Evolutionary conservation across 2,888 invertebrate genomes (phyloP).

Genomic region (Brachylomia viminalis): DNA sequence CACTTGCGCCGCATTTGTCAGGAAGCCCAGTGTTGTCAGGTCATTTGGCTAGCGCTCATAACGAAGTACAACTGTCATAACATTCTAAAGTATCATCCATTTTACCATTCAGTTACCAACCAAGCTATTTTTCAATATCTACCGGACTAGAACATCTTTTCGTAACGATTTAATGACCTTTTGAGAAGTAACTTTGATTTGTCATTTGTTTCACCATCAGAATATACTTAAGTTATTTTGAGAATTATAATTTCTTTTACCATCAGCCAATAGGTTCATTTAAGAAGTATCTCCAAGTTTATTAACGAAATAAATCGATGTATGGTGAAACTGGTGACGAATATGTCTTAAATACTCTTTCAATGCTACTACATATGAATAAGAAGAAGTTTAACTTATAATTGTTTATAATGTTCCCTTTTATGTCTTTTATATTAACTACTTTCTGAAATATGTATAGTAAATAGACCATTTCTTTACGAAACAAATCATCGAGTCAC

Average conservation of each 20-base stretch:
- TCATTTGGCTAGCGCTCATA: constrained; percentile 82
- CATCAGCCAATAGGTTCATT: neutral
- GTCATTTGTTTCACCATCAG: constrained; percentile 36
- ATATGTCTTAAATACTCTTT: constrained; percentile 13
- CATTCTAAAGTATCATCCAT: constrained; percentile 77
- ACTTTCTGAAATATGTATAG: constrained; percentile 19
- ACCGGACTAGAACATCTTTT: constrained; percentile 55
- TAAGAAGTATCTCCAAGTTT: neutral
- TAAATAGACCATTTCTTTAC: constrained; percentile 19
- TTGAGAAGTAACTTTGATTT: constrained; percentile 35
- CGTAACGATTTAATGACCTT: constrained; percentile 61
- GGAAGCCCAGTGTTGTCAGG: constrained; percentile 83
- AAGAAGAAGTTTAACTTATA: constrained; percentile 38
- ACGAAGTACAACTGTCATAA: constrained; percentile 83
- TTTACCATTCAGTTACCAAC: constrained; percentile 66
- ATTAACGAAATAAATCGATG: neutral
- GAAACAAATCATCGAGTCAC: neutral
- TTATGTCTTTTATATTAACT: constrained; percentile 36
- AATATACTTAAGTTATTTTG: neutral
- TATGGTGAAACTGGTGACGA: constrained; percentile 43
- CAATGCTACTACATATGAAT: constrained; percentile 29
- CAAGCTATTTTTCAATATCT: constrained; percentile 68
- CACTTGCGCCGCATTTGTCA: constrained; percentile 84
- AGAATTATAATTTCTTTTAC: neutral
- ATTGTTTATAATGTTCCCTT: constrained; percentile 46